These are phyloP conservation scores for Chirona hameri DNA, from an alignment of 2,888 invertebrate genomes.

Conservation along the genomic window DNA sequence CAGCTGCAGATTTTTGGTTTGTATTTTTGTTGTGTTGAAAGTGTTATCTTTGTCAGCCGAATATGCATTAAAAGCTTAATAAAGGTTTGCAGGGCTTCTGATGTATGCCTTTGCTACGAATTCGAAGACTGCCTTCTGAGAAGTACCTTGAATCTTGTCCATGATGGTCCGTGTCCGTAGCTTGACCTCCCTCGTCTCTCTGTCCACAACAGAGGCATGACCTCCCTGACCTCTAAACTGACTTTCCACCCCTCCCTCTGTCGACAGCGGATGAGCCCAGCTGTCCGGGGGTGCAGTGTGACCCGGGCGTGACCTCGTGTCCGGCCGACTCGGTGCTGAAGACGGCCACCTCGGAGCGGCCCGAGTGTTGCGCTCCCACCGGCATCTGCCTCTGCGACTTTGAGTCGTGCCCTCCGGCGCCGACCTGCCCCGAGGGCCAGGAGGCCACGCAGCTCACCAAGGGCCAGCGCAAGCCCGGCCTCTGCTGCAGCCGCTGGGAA, in stretches of 20 bases:
- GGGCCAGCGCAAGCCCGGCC: neutral
- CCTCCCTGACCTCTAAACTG: no score
- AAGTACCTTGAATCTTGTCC: no score
- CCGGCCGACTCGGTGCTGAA: slow-evolving; percentile 10
- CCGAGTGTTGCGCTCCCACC: slow-evolving; percentile 6
- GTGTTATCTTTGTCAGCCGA: no score
- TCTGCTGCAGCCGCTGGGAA: neutral
- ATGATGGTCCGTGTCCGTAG: no score
- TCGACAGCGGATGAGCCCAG: neutral
- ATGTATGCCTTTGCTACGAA: no score
- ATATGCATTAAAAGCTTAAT: no score
- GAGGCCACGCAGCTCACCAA: neutral
- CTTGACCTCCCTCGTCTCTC: no score
- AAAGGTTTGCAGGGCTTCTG: no score
- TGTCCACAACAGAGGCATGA: no score
- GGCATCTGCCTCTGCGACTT: slow-evolving; percentile 13
- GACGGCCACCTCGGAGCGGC: neutral
- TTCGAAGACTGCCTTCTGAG: no score
- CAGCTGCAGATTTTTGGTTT: no score
- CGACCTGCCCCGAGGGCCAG: neutral
- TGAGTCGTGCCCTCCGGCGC: neutral
- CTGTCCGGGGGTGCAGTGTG: neutral
- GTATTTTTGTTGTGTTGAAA: no score
- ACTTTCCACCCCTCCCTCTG: neutral
- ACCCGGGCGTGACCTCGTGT: neutral